Evolutionary conservation across 2,113 vertebrate genomes (phyloP).

Genomic region (Baryphthengus martii): DNA sequence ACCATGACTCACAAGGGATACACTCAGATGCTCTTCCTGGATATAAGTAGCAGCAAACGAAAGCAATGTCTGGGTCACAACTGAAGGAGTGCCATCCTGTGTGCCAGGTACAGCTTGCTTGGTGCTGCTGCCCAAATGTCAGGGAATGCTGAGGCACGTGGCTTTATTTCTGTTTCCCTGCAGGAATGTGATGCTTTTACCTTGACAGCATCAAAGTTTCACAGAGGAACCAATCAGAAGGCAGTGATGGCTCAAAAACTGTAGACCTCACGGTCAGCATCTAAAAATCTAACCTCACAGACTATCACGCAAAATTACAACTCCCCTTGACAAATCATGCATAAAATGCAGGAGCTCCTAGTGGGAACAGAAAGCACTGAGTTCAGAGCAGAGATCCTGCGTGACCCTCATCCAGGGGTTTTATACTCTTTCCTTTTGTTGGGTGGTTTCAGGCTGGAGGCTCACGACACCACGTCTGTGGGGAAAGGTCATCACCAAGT

Average conservation of each 20-base stretch:
- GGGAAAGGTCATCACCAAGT: slow-evolving; percentile 26
- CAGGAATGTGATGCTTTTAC: not conserved
- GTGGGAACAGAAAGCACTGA: not conserved
- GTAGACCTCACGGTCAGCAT: not conserved
- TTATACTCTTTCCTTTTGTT: not conserved
- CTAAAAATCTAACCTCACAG: not conserved
- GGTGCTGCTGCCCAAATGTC: not conserved
- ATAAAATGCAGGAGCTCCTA: not conserved
- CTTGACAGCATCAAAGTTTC: not conserved
- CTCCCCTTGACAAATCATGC: not conserved
- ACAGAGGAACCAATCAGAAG: not conserved
- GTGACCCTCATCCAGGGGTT: not conserved
- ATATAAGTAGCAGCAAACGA: not conserved
- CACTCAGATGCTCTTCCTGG: not conserved
- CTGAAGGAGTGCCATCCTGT: rapidly evolving
- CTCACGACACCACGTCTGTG: not conserved
- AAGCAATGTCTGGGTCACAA: not conserved
- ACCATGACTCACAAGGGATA: rapidly evolving
- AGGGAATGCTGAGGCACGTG: not conserved
- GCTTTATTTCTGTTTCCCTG: not conserved
- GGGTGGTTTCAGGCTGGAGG: not conserved
- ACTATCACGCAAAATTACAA: not conserved
- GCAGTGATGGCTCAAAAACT: not conserved
- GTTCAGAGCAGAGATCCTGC: not conserved
- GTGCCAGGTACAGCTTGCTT: not conserved